A percentile compares a stretch with the other conserved stretches of the same genome.
Conservation (phyloP, 2,888 invertebrate species). For the Acleris emargana region DNA sequence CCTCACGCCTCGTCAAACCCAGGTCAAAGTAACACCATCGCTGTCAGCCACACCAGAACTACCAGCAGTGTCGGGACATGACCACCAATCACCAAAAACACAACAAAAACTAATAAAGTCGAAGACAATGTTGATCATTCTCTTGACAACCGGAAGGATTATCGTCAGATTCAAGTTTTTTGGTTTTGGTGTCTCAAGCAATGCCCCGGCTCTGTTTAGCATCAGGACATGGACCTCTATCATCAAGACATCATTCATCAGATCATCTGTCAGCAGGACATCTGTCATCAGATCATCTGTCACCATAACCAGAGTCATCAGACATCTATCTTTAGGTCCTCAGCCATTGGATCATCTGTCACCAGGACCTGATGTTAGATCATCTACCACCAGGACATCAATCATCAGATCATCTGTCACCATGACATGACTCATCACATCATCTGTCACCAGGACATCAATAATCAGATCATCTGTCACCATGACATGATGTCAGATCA, state of each 20-base stretch:
- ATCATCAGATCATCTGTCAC: too few relatives aligned
- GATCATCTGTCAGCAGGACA: constrained; percentile 5
- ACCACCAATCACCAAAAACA: not conserved
- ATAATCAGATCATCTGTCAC: constrained; percentile 2
- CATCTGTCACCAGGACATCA: not conserved
- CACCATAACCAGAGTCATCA: not conserved
- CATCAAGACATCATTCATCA: constrained; percentile 8
- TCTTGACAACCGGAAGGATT: too few relatives aligned
- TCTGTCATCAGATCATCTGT: not conserved
- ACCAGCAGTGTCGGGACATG: not conserved
- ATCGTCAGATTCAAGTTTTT: not conserved
- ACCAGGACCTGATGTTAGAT: not conserved
- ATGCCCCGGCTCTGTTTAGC: constrained; percentile 11
- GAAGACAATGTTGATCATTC: too few relatives aligned
- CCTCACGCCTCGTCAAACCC: constrained; percentile 90
- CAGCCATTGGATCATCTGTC: not conserved
- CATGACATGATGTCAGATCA: too few relatives aligned
- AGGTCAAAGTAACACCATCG: constrained; percentile 61
- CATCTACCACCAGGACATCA: constrained; percentile 7
- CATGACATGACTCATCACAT: not conserved
- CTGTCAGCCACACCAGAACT: not conserved
- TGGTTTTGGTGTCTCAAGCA: not conserved
- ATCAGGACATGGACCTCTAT: constrained; percentile 7
- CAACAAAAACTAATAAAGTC: not conserved
- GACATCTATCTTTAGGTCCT: too few relatives aligned